A percentile compares a stretch with the other conserved stretches of the same genome.
phyloP scores from a whole-genome alignment of 1,140 invertebrate genomes.

The Cydia splendana region DNA sequence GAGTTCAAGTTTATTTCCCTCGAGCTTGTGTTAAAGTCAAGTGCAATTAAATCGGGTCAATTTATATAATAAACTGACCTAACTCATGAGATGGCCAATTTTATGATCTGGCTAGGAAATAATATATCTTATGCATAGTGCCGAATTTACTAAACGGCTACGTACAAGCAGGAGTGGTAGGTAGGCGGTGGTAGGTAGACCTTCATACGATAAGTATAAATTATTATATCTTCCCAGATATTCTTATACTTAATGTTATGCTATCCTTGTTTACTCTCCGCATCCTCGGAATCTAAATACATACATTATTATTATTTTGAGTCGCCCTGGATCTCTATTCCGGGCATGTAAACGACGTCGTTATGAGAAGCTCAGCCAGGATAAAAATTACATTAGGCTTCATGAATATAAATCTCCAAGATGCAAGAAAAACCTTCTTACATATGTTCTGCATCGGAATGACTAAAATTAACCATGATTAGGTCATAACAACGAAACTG shows the following conservation, averaged over 20 bases:
- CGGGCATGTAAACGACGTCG: conserved; percentile 10
- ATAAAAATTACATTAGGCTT: conserved; percentile 11
- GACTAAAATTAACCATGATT: background rate
- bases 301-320: background rate
- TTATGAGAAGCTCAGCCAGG: background rate
- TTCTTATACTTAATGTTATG: too few relatives aligned
- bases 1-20: background rate
- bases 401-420: conserved; percentile 4
- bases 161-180: too few relatives aligned
- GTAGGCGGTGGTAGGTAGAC: too few relatives aligned
- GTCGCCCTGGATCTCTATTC: background rate
- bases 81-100: too few relatives aligned
- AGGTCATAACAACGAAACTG: background rate
- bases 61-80: too few relatives aligned
- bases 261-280: too few relatives aligned
- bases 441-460: background rate
- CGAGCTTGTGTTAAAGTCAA: background rate
- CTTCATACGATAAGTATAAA: too few relatives aligned
- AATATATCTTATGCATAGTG: too few relatives aligned
- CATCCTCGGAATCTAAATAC: background rate
- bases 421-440: background rate
- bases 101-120: too few relatives aligned
- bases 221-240: too few relatives aligned
- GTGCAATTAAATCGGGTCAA: too few relatives aligned
- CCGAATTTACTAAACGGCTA: too few relatives aligned